Evolutionary conservation across 2,888 invertebrate genomes (phyloP).

Genomic region (Kuschelorhynchus macadamiae): DNA sequence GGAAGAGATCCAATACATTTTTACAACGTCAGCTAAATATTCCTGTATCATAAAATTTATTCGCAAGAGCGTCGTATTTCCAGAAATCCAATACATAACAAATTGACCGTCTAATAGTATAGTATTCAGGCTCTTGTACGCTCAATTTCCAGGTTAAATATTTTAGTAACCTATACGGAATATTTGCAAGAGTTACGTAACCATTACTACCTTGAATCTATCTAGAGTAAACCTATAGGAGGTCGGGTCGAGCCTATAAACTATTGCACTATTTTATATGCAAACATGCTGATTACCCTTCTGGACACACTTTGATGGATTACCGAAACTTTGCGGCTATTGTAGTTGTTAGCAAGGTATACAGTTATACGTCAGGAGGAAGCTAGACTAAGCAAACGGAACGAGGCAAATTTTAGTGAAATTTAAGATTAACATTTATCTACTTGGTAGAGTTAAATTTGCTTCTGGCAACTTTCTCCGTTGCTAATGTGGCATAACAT

Average conservation of each 20-base stretch:
- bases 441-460: constrained; percentile 6
- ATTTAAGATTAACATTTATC: constrained; percentile 4
- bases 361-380: constrained; percentile 23
- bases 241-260: constrained; percentile 29
- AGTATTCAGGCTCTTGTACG: not conserved
- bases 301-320: constrained; percentile 46
- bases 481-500: no score
- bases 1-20: no score
- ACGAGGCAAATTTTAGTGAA: constrained; percentile 4
- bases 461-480: no score
- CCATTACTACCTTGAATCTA: constrained; percentile 21
- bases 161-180: constrained; percentile 8
- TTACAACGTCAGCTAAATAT: no score
- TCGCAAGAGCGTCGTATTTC: no score
- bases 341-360: constrained; percentile 31
- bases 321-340: constrained; percentile 41
- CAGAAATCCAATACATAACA: no score
- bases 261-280: constrained; percentile 44
- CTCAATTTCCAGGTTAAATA: constrained; percentile 11
- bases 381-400: constrained; percentile 12
- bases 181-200: constrained; percentile 4
- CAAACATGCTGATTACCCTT: constrained; percentile 46
- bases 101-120: no score
- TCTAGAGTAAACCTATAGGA: constrained; percentile 17
- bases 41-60: no score